Percentiles rank a stretch among this genome's conserved stretches.
phyloP scores from a whole-genome alignment of 1,140 invertebrate genomes.

The Eumeta japonica region DNA sequence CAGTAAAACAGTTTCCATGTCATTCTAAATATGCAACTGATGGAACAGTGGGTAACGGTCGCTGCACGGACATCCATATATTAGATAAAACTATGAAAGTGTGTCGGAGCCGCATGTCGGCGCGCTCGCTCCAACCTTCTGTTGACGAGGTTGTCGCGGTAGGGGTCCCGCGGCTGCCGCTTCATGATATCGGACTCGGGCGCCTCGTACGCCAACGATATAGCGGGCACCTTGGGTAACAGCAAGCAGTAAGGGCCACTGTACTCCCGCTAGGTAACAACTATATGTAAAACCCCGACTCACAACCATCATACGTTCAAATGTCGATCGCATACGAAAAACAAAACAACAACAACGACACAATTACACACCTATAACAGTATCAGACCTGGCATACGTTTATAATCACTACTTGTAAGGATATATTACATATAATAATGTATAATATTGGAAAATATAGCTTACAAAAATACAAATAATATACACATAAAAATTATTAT shows the following conservation, averaged over 20 bases:
- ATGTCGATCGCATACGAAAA: no score
- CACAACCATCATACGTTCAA: conserved; percentile 4
- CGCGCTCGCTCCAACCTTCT: conserved; percentile 69
- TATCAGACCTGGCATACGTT: no score
- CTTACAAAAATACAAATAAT: no score
- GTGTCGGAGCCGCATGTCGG: conserved; percentile 10
- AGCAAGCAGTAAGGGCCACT: conserved; percentile 51
- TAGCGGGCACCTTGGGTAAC: conserved; percentile 83
- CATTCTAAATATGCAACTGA: no score
- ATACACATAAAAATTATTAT: no score
- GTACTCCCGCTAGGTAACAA: conserved; percentile 31
- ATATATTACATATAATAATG: no score
- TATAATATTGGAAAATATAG: background rate
- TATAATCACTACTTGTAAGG: background rate
- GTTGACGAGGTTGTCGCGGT: conserved; percentile 93
- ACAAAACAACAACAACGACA: no score
- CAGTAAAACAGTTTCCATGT: no score
- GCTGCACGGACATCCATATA: conserved; percentile 44
- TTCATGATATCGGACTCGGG: conserved; percentile 97
- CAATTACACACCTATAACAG: no score
- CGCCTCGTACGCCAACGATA: conserved; percentile 94
- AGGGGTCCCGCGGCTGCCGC: conserved; percentile 89
- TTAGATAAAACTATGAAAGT: conserved; percentile 33
- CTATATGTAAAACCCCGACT: conserved; percentile 14
- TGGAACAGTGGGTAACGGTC: conserved; percentile 27